A percentile compares a stretch with the other conserved stretches of the same genome.
These are phyloP conservation scores for Passer domesticus DNA, from an alignment of 2,113 vertebrate species.

Conservation along the genomic window DNA sequence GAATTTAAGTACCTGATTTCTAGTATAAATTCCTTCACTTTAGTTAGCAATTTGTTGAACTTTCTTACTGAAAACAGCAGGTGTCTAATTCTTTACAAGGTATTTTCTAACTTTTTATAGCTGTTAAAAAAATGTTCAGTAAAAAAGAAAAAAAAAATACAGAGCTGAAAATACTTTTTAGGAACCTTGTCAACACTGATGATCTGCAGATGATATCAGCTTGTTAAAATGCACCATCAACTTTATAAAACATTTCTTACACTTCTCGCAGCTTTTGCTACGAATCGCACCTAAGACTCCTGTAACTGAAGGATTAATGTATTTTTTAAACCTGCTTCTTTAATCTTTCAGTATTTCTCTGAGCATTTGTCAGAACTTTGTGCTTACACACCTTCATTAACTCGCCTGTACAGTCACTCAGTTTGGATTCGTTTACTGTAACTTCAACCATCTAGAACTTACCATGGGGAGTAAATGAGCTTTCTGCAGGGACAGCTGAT, in stretches of 20 bases:
- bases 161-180: neutral
- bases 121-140: neutral
- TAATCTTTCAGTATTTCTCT: conserved; percentile 58
- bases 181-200: neutral
- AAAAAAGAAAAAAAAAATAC: neutral
- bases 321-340: conserved; percentile 61
- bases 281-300: neutral
- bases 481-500: conserved; percentile 51
- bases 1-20: neutral
- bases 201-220: neutral
- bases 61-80: neutral
- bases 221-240: conserved; percentile 34
- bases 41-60: neutral
- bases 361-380: conserved; percentile 55
- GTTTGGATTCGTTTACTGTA: conserved; percentile 15
- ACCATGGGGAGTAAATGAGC: conserved; percentile 9
- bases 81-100: neutral
- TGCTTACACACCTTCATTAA: conserved; percentile 49
- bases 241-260: conserved; percentile 2
- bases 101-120: neutral
- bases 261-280: conserved; percentile 3
- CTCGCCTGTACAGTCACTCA: neutral
- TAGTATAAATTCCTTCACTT: neutral
- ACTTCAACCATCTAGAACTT: conserved; percentile 8
- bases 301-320: conserved; percentile 48